Base-by-base conservation (phyloP, 2,888 invertebrate species). In the Coremacera marginata region DNA sequence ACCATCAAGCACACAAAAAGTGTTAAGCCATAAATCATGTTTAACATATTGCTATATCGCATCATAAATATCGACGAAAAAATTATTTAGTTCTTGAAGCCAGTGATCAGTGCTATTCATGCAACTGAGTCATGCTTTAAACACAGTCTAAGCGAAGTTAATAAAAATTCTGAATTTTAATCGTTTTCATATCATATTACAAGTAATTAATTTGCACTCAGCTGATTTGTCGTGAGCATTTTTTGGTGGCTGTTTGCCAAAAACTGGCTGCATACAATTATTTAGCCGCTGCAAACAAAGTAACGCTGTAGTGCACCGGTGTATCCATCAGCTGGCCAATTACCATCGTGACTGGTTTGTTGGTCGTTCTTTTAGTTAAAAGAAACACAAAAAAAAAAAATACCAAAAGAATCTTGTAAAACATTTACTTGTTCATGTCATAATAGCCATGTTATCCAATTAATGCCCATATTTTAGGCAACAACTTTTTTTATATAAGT, bases 1-100 rank as follows among this genome's bases (percentile, higher is more conserved):
- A 55, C 25, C 34, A 14, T 7, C 16, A 22, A 22, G 57, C n/a
- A 5, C 71, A 25, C 71, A 44, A 22, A 27, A 71, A 71, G 71
- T 60, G 71, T 71, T 71, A 71, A 71, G 71, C 44, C 22, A 71
- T 60, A 71, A 71, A 71, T 71, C 71, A 71, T 57, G 55, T 19
- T 14, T 7, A 49, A 19, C 22, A n/a, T 67, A 14, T 67, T n/a
- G 67, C 67, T n/a, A 25, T 1, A 27, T 5, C 5, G 31, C 34
- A n/a, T 34, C n/a, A 16, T 44, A 44, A 44, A 44, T 44, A 44
- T 44, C 3, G 44, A 7, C 11, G 11, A 44, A 31, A 7, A 44
- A 44, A 44, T 44, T 11, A 11, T 44, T 44, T 44, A 14, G 44
- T 44, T 44, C 14, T 14, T 25, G 9, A 60, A 27, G 27, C 14